A percentile compares a stretch with the other conserved stretches of the same genome.
phyloP scores from a whole-genome alignment of 2,888 invertebrate genomes.

The Trachelus iudaicus region DNA sequence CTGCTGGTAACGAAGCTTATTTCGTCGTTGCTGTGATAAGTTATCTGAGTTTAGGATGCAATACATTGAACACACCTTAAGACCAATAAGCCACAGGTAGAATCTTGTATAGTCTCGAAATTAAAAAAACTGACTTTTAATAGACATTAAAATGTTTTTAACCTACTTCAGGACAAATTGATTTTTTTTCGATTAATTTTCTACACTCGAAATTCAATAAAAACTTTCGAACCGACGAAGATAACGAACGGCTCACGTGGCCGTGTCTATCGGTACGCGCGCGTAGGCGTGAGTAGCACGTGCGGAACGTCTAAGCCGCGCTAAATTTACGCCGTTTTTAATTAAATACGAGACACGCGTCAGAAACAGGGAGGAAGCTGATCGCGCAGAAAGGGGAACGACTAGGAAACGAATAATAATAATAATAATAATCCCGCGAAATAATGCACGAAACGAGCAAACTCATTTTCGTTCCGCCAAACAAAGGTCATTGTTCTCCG shows the following conservation, averaged over 20 bases:
- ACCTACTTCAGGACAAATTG: neutral
- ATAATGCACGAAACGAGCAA: neutral
- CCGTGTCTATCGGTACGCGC: neutral
- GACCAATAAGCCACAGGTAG: neutral
- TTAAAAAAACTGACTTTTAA: neutral
- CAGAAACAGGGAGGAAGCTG: neutral
- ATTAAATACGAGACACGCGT: neutral
- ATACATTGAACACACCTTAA: neutral
- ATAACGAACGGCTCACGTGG: neutral
- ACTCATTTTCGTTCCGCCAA: neutral
- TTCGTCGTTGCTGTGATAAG: neutral
- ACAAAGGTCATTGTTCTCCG: neutral
- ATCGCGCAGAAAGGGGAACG: neutral
- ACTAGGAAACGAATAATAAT: neutral
- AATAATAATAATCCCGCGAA: neutral
- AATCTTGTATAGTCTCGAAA: neutral
- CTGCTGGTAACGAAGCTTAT: neutral
- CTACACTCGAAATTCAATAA: neutral
- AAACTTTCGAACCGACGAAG: neutral
- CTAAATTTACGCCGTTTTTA: neutral
- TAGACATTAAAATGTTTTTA: neutral
- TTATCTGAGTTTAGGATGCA: neutral
- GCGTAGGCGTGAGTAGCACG: neutral
- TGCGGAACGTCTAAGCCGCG: neutral
- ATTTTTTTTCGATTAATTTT: neutral